phyloP scores from a whole-genome alignment of 1,140 invertebrate genomes.

The Lanistes nyassanus region DNA sequence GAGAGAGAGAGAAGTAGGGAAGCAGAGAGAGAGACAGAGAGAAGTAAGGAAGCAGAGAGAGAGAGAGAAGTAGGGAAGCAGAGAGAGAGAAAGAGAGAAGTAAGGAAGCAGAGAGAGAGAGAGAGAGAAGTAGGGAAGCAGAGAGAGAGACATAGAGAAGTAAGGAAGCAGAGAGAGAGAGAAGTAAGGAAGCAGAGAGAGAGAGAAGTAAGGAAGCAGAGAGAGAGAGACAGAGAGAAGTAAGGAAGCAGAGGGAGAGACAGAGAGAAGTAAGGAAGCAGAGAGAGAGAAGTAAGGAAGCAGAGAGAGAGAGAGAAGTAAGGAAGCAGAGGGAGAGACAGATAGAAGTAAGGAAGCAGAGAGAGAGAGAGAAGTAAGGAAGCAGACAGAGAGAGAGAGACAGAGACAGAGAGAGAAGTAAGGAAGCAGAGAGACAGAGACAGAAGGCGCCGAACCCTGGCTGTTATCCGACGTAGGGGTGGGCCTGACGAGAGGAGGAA shows the following conservation, averaged over 20 bases:
- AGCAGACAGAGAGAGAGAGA: conserved; percentile 1
- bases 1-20: conserved; percentile 3
- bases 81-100: neutral
- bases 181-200: neutral
- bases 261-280: too few relatives aligned
- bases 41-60: neutral
- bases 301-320: neutral
- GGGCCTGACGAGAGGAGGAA: too few relatives aligned
- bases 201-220: too few relatives aligned
- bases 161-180: too few relatives aligned
- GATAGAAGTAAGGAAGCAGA: neutral
- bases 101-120: neutral
- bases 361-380: neutral
- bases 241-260: too few relatives aligned
- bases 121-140: too few relatives aligned
- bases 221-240: too few relatives aligned
- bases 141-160: too few relatives aligned
- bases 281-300: neutral
- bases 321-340: conserved; percentile 6
- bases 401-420: conserved; percentile 1
- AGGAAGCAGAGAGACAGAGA: too few relatives aligned
- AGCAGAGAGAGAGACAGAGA: neutral
- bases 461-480: too few relatives aligned
- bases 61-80: neutral
- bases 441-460: too few relatives aligned